Evolutionary conservation across 2,888 invertebrate genomes (phyloP), one percentile per base, ranked within the genome.

Genomic region (Tromatobia lineatoria): DNA sequence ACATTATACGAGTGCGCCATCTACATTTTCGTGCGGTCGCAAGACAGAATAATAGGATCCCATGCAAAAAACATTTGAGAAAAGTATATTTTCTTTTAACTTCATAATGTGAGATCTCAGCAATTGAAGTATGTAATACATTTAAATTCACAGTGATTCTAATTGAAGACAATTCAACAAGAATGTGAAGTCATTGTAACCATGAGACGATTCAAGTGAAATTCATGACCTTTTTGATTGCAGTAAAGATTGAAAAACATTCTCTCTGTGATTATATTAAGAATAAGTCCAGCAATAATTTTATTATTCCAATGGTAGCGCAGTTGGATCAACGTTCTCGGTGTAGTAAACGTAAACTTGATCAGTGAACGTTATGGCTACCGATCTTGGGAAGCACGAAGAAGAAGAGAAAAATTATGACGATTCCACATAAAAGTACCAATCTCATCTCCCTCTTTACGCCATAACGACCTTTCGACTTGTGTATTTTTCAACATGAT

Each of bases 391-490:
- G 8, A 67, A 25, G 47, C 45, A 52, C 20, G 23, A 18, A 69
- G 6, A 29, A 50, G 54, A 10, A 45, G 69, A 73, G 52, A 67
- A 67, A 77, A 57, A 66, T 73, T 18, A 61, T 61, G 57, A 64
- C 18, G 20, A 54, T 71, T 47, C 61, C 1, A 8, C 64, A 25
- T n/a, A 29, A n/a, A 47, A 38, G 13, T 57, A 38, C 1, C 38
- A 54, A 38, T 38, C 47, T 20, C 50, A 25, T 77, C 20, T 42
- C 61, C 52, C 8, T 50, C 45, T 74, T 18, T 61, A 25, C 42
- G 25, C 52, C 52, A 47, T 71, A 52, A 54, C 67, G 77, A 74
- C 70, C 67, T 66, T 67, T 29, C 38, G 67, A 25, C 25, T 54
- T 13, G 18, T 38, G 23, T 15, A 59, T 42, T 25, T 11, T 38